Evolutionary conservation across 1,140 invertebrate genomes (phyloP), one percentile per base, ranked within the genome.

Genomic region (Bacillus rossius): DNA sequence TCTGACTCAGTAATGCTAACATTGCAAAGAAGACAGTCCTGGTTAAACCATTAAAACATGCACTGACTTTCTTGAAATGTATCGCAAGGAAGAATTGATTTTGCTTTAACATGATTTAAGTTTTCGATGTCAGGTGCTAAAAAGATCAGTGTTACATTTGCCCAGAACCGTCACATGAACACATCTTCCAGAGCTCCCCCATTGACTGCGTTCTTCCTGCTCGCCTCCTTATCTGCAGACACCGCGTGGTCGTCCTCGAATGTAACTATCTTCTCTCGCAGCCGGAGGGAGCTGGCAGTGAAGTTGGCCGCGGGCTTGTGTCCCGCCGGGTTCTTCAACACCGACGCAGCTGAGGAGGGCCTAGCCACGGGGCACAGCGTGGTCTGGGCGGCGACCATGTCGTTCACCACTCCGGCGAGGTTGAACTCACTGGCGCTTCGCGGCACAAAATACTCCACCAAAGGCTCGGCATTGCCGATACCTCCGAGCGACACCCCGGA

Each of bases 351-450:
- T 13, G 69, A 63, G 38, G 61, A 66, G 3, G 66, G 64, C 8
- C 68, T 61, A 0, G 69, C 50, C 1, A 72, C 68, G 0, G 75
- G 68, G 0, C 75, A 68, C 0, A 75, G 71, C 0, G 75, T 74
- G 0, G 77, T 76, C 0, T 77, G 77, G 10, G 81, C 71, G 2
- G 77, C 76, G 25, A 79, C 73, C 14, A 73, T 70, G 25, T 82
- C 77, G 2, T 79, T 79, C 0, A 80, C 77, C 0, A 81, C 72
- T 1, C 81, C 77, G 1, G 85, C 84, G 26, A 90, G 67, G 69
- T 91, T 88, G 64, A 90, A 89, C 68, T 90, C 88, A 69, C 87
- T 89, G 22, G 89, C 79, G 73, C 87, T 90, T 54, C 88, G 77
- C 43, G 88, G 88, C 52, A 90, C 87, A 71, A 90, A 91, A 68